Evolutionary conservation across 2,113 vertebrate genomes (phyloP), one percentile per base, ranked within the genome.

Genomic region (Muntiacus muntjak): DNA sequence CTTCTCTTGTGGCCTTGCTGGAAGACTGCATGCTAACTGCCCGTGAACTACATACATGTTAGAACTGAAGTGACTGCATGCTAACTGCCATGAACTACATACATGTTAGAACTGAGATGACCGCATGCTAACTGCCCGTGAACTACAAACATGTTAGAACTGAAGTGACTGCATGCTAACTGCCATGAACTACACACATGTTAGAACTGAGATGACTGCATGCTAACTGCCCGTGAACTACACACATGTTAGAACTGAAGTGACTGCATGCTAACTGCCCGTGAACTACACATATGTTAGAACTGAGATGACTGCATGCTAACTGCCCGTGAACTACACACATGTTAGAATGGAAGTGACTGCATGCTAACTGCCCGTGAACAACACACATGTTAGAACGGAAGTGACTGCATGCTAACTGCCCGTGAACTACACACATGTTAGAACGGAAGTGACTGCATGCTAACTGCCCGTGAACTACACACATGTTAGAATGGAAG

Each of bases 201-300:
- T 30, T 2, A 5, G 47, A 50, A 14, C 1, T 1, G 36, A 14
- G 1, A 45, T 19, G 50, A 13, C 57, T 60, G 15, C 8, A 1
- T 19, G 33, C 60, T 17, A 1, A 7, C 5, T 12, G 26, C n/a
- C 62, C 43, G 0, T 0, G 25, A 11, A 14, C 8, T 17, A 50
- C 8, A 11, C 0, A 1, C 5, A 9, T 3, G 1, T 23, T 2
- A 3, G 11, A 2, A 17, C 1, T 33, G n/a, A 17, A 0, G 45
- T 17, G 43, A 50, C 54, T 55, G 4, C 8, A 2, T 19, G 25
- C 60, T 5, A 1, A 5, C 17, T 11, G 33, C 50, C 55, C 4
- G 1, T 0, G 43, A 14, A 5, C 7, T 21, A 30, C 7, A 25
- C 2, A 7, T 3, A 9, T 13, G 1, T 30, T 2, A 3, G 11